Evolutionary conservation across 92 coral and sea anemone genomes (phyloP).

Genomic region (Phenganax stokvisi): DNA sequence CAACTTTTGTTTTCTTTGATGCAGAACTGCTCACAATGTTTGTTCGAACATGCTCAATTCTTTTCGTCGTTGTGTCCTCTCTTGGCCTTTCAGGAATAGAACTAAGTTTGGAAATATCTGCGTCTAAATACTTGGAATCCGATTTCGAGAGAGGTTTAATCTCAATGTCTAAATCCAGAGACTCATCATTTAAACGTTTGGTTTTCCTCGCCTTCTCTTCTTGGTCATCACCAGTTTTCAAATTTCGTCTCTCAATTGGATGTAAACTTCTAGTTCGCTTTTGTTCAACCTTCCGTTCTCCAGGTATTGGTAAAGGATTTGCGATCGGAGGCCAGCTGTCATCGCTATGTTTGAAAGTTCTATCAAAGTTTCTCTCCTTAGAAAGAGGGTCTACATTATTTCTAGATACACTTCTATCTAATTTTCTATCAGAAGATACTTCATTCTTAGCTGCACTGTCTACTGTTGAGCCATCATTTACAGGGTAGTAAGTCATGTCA

Average conservation of each 20-base stretch:
- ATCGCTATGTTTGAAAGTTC: neutral
- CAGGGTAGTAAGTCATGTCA: constrained; percentile 4
- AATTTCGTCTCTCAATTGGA: neutral
- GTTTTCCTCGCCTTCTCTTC: neutral
- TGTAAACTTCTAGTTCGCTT: neutral
- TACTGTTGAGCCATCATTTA: neutral
- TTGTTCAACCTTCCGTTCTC: neutral
- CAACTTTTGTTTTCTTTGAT: constrained; percentile 43
- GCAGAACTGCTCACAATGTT: constrained; percentile 21
- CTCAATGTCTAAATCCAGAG: constrained; percentile 33
- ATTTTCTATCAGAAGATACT: neutral
- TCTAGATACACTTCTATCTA: neutral
- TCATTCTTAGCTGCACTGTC: neutral
- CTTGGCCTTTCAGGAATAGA: constrained; percentile 32
- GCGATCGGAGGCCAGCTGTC: constrained; percentile 16
- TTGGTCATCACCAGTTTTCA: neutral
- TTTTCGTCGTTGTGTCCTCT: neutral
- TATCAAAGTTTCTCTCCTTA: no score
- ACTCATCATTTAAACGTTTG: neutral
- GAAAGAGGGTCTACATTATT: no score
- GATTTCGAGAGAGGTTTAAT: constrained; percentile 28
- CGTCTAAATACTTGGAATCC: constrained; percentile 27
- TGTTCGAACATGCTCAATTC: constrained; percentile 36
- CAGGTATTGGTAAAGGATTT: constrained; percentile 6
- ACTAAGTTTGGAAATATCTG: constrained; percentile 15